Conservation (phyloP, 64 coral and sea anemone species). For the Actinia tenebrosa region DNA sequence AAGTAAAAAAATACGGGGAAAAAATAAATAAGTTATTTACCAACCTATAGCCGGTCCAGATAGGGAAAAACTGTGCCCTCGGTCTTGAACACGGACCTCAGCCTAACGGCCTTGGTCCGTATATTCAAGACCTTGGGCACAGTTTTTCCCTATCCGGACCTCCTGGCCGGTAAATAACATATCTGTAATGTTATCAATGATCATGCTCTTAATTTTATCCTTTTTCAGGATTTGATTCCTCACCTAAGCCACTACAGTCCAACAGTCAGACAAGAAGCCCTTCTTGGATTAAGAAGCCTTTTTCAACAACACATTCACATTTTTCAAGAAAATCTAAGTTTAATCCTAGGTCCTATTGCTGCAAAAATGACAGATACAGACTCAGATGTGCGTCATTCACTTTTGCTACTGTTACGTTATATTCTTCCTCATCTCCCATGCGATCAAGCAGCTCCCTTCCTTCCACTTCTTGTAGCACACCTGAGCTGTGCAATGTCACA, state of each 20-base stretch:
- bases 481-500: constrained; percentile 95
- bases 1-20: no score
- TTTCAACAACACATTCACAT: constrained; percentile 53
- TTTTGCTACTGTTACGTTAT: constrained; percentile 56
- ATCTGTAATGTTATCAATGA: neutral
- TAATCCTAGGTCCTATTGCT: constrained; percentile 40
- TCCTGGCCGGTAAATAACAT: no score
- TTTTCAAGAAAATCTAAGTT: constrained; percentile 66
- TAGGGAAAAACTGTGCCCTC: no score
- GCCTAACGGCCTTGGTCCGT: no score
- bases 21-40: no score
- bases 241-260: constrained; percentile 81
- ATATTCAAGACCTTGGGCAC: no score
- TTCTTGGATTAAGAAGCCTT: constrained; percentile 69
- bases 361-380: constrained; percentile 83
- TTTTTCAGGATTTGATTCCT: constrained; percentile 67
- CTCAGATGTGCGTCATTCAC: constrained; percentile 63
- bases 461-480: constrained; percentile 64
- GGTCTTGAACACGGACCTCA: no score
- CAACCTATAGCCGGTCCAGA: no score
- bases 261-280: constrained; percentile 65
- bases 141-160: no score
- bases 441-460: constrained; percentile 74
- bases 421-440: constrained; percentile 59
- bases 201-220: neutral